These are phyloP conservation scores for Lepidothrix coronata DNA, from an alignment of 2,113 vertebrate genomes.

Conservation along the genomic window DNA sequence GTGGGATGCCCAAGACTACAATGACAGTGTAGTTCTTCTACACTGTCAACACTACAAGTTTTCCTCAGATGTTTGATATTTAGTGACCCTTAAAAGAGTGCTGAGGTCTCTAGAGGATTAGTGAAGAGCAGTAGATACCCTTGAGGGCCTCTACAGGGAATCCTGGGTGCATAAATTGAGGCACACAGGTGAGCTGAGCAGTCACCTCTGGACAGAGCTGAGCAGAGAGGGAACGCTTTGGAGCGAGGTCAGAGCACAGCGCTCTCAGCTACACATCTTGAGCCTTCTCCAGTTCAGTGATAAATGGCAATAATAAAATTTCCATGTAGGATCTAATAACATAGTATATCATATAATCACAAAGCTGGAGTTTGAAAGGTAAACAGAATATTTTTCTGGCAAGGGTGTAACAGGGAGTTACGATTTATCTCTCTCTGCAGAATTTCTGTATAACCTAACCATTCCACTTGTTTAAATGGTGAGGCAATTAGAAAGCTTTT, in stretches of 20 bases:
- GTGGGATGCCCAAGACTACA: neutral
- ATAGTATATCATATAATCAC: neutral
- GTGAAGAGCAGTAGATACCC: neutral
- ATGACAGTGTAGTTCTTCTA: neutral
- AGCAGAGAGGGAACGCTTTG: neutral
- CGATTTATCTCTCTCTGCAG: neutral
- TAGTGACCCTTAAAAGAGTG: neutral
- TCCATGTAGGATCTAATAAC: neutral
- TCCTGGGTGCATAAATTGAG: neutral
- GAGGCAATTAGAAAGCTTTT: constrained; percentile 46
- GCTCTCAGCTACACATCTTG: neutral
- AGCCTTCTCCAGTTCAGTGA: neutral
- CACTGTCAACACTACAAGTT: neutral
- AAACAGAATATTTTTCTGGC: neutral
- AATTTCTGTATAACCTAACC: neutral
- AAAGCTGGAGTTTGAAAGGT: neutral
- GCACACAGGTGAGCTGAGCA: neutral
- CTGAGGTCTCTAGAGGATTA: neutral
- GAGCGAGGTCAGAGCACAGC: fast-evolving
- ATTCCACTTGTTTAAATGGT: neutral
- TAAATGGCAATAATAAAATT: neutral
- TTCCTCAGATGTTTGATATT: neutral
- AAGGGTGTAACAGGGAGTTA: neutral
- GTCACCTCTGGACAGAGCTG: neutral
- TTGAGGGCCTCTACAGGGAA: neutral